phyloP scores from a whole-genome alignment of 2,888 invertebrate species.

The Microctonus hyperodae region DNA sequence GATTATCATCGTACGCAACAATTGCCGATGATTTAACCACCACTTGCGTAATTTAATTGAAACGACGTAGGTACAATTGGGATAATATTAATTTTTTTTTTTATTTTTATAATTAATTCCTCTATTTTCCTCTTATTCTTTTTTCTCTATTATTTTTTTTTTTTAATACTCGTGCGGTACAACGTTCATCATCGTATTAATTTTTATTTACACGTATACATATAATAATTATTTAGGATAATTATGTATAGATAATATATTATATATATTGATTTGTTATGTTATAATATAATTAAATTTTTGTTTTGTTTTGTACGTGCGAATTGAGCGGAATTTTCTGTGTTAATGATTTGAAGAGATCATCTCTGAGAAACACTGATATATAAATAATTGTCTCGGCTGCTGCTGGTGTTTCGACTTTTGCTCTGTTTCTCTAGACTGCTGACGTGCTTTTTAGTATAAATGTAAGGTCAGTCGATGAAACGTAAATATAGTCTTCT shows the following conservation, averaged over 20 bases:
- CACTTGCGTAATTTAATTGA: constrained; percentile 50
- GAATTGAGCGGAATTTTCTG: constrained; percentile 42
- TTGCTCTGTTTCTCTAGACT: background rate
- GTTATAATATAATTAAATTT: constrained; percentile 22
- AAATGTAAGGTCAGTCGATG: constrained; percentile 10
- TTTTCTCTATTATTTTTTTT: constrained; percentile 1
- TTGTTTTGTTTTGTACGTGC: constrained; percentile 41
- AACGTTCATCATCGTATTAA: constrained; percentile 14
- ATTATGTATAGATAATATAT: constrained; percentile 22
- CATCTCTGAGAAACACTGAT: constrained; percentile 43
- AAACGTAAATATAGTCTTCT: constrained; percentile 9
- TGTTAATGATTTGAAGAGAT: constrained; percentile 24
- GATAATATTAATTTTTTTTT: background rate
- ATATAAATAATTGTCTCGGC: constrained; percentile 58
- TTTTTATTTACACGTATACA: constrained; percentile 28
- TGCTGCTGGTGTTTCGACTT: background rate
- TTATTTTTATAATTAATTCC: background rate
- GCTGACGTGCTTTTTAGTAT: background rate
- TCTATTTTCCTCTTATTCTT: too few relatives aligned
- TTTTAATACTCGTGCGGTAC: constrained; percentile 4
- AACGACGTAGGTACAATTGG: constrained; percentile 57
- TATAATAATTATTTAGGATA: constrained; percentile 28
- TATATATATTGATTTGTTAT: constrained; percentile 22
- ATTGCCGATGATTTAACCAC: background rate
- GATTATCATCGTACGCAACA: background rate